Conservation (phyloP, 1,140 invertebrate genomes). For the Micrasema minimum region DNA sequence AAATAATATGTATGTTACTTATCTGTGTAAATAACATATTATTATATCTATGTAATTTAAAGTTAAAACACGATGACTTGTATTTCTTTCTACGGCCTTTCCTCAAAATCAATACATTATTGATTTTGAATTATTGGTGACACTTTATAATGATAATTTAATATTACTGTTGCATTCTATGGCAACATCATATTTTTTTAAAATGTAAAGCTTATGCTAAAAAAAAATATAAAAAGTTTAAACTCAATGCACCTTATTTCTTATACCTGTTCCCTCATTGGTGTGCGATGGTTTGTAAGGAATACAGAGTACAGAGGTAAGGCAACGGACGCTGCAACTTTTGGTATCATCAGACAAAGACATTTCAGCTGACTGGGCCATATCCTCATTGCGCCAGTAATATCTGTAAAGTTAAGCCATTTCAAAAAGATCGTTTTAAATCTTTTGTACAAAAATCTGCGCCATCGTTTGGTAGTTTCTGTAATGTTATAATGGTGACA, state of each 20-base stretch:
- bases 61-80: conserved; percentile 31
- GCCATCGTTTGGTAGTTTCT: too few relatives aligned
- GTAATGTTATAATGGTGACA: too few relatives aligned
- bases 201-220: conserved; percentile 50
- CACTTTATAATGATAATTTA: conserved; percentile 40
- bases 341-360: too few relatives aligned
- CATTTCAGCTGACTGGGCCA: too few relatives aligned
- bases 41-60: conserved; percentile 43
- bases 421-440: too few relatives aligned
- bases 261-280: too few relatives aligned
- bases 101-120: conserved; percentile 49
- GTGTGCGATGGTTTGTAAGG: too few relatives aligned
- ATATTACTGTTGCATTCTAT: conserved; percentile 49
- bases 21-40: conserved; percentile 44
- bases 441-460: too few relatives aligned
- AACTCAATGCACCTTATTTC: conserved; percentile 15
- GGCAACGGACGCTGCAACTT: too few relatives aligned
- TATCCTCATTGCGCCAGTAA: too few relatives aligned
- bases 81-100: conserved; percentile 48
- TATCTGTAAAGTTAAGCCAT: too few relatives aligned
- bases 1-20: conserved; percentile 40
- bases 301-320: too few relatives aligned
- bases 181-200: conserved; percentile 50
- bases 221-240: conserved; percentile 46
- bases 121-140: conserved; percentile 47